Conservation (phyloP, 92 coral and sea anemone genomes). For the Bergia puertoricense region DNA sequence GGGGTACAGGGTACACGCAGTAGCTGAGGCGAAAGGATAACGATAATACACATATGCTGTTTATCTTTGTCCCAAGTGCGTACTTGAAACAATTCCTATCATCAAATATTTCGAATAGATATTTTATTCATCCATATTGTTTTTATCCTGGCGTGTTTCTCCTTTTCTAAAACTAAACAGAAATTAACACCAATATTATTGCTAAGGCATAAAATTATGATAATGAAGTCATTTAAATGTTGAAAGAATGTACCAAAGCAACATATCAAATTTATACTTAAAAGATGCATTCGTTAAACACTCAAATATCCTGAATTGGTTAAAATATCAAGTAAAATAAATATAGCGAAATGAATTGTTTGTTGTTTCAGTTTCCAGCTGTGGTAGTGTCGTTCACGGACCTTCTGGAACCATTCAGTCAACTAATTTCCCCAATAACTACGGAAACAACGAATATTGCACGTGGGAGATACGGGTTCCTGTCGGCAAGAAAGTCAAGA, state of each 20-base stretch:
- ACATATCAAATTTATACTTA: too few species aligned
- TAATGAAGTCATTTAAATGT: too few species aligned
- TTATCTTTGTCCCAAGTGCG: neutral
- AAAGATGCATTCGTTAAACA: neutral
- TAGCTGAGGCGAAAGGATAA: neutral
- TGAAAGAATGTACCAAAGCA: neutral
- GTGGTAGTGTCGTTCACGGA: slow-evolving; percentile 82
- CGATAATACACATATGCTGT: neutral
- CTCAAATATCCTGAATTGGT: neutral
- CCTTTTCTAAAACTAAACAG: neutral
- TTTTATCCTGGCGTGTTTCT: too few species aligned
- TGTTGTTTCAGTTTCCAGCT: slow-evolving; percentile 68
- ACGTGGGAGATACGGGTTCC: slow-evolving; percentile 98
- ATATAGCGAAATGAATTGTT: neutral
- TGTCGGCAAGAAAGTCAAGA: slow-evolving; percentile 84
- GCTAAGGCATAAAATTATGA: too few species aligned
- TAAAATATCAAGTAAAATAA: neutral
- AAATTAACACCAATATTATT: too few species aligned
- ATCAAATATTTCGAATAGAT: neutral
- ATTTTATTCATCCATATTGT: too few species aligned
- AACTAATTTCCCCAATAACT: slow-evolving; percentile 88
- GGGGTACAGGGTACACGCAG: neutral
- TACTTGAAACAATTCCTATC: neutral
- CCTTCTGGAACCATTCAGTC: slow-evolving; percentile 89
- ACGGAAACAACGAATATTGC: slow-evolving; percentile 88